Base-by-base conservation (phyloP, 2,888 invertebrate species). In the Steromphala cineraria region DNA sequence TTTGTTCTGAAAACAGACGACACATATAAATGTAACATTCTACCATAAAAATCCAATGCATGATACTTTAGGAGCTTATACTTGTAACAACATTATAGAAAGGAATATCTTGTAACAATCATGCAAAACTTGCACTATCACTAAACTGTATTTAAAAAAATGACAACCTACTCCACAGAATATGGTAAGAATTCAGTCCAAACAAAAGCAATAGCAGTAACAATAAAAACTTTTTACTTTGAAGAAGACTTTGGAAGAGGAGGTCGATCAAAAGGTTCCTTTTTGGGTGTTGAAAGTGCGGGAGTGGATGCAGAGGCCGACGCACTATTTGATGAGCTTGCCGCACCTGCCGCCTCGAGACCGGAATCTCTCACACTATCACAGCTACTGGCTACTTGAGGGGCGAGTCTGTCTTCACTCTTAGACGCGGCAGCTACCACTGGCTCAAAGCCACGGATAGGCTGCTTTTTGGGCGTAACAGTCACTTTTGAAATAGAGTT, bases 191-290 rank as follows among this genome's bases (percentile, higher is more conserved):
- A 46, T 5, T 13, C 10, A 46, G 8, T 8, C 3, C 8, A 36
- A 36, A 36, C 36, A 36, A 3, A 36, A 36, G 36, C 36, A 36
- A 36, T 78, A 71, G 15, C 2, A 53, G 31, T 36, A 8, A 40
- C 1, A 40, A 19, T 24, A 15, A 5, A 28, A 53, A 40, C n/a
- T 55, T 88, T 89, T 86, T 82, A 91, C 90, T 87, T 91, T n/a
- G 90, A 90, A 52, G 89, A 82, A 80, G 89, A 89, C 80, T 86
- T 89, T 1, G 89, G 89, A 24, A 89, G 81, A 76, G 86, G 87
- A 21, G 86, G 87, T 53, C 85, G 83, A 75, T 4, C 55, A 71
- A 78, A 80, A 46, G 84, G 71, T 62, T 88, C 87, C 78, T 86
- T 88, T 67, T 88, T 87, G 0, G 88, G 87, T 10, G 88, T 88